Evolutionary conservation across 2,113 vertebrate species (phyloP).

Genomic region (Leucosticte australis): DNA sequence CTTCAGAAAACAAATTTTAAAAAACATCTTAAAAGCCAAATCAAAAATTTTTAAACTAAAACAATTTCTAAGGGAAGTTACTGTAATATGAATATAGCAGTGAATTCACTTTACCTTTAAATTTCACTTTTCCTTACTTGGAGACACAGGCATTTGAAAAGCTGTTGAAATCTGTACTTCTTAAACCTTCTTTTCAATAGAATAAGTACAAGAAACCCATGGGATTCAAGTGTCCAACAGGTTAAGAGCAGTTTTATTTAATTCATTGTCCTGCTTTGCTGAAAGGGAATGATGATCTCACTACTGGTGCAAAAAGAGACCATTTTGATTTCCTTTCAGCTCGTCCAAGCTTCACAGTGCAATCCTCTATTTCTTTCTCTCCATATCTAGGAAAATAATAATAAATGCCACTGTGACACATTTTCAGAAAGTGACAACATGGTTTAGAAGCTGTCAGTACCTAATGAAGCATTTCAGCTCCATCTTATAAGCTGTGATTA

Average conservation of each 20-base stretch:
- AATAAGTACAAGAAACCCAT: slow-evolving; percentile 37
- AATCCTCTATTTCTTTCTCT: slow-evolving; percentile 45
- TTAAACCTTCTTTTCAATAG: slow-evolving; percentile 49
- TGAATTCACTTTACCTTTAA: slow-evolving; percentile 18
- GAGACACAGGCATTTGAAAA: slow-evolving; percentile 18
- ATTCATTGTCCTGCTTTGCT: slow-evolving; percentile 55
- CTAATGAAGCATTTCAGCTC: slow-evolving; percentile 61
- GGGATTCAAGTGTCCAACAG: slow-evolving; percentile 53
- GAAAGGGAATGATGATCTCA: slow-evolving; percentile 39
- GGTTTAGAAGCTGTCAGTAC: slow-evolving; percentile 57
- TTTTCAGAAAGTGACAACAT: slow-evolving; percentile 61
- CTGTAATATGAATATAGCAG: neutral
- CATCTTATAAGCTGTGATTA: slow-evolving; percentile 61
- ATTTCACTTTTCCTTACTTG: slow-evolving; percentile 20
- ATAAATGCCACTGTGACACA: slow-evolving; percentile 33
- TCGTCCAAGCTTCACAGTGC: slow-evolving; percentile 25
- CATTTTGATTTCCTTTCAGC: slow-evolving; percentile 53
- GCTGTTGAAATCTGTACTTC: slow-evolving; percentile 51
- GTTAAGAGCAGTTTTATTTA: slow-evolving; percentile 57
- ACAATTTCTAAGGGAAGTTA: neutral
- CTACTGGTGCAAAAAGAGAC: neutral
- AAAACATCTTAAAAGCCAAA: neutral
- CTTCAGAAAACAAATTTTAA: neutral
- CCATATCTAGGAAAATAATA: slow-evolving; percentile 33
- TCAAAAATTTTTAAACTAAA: neutral